Conservation (phyloP, 2,113 vertebrate species). For the Ailurus styani region DNA sequence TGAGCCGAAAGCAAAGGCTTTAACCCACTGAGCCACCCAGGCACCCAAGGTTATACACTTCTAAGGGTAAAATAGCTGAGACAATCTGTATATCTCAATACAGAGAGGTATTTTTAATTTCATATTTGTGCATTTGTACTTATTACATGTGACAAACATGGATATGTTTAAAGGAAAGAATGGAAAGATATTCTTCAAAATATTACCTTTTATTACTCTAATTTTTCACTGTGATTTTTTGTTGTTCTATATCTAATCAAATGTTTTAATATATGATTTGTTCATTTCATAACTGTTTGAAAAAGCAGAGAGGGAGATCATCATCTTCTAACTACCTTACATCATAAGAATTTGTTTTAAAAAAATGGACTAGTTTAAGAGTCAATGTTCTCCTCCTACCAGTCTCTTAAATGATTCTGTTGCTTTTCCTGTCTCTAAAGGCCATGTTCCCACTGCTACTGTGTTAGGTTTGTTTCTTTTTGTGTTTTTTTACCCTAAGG, state of each 20-base stretch:
- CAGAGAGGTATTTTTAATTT: neutral
- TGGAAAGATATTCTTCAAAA: neutral
- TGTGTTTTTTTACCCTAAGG: neutral
- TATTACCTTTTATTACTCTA: neutral
- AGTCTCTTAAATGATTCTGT: neutral
- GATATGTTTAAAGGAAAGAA: neutral
- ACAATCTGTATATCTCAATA: neutral
- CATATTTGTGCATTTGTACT: neutral
- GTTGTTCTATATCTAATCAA: neutral
- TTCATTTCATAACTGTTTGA: neutral
- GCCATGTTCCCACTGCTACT: neutral
- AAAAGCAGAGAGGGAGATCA: neutral
- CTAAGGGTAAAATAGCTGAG: neutral
- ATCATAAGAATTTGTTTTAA: neutral
- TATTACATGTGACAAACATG: neutral
- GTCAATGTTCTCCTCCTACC: neutral
- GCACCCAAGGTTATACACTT: no score
- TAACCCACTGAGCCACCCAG: no score
- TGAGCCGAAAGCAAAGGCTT: no score
- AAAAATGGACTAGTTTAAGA: neutral
- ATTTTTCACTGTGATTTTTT: neutral
- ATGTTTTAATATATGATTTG: neutral
- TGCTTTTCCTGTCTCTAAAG: neutral
- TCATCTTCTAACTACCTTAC: neutral
- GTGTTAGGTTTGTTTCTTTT: neutral